Percentiles rank a stretch among this genome's conserved stretches.
These are phyloP conservation scores for Platycnemis pennipes DNA, from an alignment of 2,888 invertebrate genomes.

Conservation along the genomic window DNA sequence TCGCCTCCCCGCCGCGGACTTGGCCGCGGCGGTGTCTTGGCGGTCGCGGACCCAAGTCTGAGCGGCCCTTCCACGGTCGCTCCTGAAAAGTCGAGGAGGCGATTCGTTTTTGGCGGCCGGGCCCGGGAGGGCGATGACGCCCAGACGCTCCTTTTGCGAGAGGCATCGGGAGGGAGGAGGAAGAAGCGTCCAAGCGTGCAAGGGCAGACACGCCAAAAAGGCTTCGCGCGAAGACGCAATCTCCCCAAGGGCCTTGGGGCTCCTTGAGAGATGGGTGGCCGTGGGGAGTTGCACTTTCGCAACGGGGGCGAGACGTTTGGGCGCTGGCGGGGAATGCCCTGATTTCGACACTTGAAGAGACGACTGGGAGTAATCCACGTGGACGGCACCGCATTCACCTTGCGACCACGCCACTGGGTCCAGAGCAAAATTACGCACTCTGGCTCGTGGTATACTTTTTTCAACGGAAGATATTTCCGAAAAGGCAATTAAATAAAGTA, in stretches of 20 bases:
- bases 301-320: background rate
- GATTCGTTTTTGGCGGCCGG: background rate
- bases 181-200: background rate
- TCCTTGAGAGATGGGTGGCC: background rate
- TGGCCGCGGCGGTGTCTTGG: too few relatives aligned
- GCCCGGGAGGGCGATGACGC: constrained; percentile 14
- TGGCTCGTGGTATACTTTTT: too few relatives aligned
- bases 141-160: background rate
- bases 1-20: background rate
- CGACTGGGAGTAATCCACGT: background rate
- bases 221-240: background rate
- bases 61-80: background rate
- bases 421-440: too few relatives aligned
- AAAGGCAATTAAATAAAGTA: too few relatives aligned
- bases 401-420: too few relatives aligned
- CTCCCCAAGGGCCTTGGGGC: background rate
- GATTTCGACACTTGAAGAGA: background rate
- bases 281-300: background rate
- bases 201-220: background rate
- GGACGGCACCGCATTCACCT: background rate
- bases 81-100: background rate
- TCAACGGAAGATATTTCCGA: too few relatives aligned
- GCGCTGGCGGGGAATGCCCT: background rate
- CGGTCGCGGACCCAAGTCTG: background rate
- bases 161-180: background rate